phyloP scores from a whole-genome alignment of 2,113 vertebrate genomes.

The Cinclus mexicanus region DNA sequence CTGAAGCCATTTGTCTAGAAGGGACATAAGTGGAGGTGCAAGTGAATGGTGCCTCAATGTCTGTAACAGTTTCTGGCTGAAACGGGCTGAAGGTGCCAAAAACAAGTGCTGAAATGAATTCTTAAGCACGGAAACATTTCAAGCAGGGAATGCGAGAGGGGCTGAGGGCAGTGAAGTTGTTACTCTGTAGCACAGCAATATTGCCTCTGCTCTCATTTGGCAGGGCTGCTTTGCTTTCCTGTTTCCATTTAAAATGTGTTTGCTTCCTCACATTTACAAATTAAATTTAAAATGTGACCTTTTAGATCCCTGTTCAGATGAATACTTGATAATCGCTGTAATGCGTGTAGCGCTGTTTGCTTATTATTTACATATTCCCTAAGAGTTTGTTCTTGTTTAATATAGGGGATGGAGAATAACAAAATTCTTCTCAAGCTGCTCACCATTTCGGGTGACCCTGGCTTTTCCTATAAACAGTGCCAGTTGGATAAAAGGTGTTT shows the following conservation, averaged over 20 bases:
- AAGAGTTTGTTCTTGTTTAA: neutral
- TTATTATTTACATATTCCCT: neutral
- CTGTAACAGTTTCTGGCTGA: conserved; percentile 27
- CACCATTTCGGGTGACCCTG: neutral
- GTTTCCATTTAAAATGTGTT: neutral
- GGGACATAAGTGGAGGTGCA: neutral
- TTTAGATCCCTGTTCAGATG: neutral
- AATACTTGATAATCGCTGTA: neutral
- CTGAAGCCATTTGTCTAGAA: neutral
- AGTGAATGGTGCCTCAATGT: neutral
- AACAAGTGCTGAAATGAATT: conserved; percentile 22
- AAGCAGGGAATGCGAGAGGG: neutral
- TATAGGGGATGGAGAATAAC: neutral
- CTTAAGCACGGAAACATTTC: conserved; percentile 26
- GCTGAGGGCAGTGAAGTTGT: neutral
- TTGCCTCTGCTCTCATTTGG: neutral
- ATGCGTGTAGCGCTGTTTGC: neutral
- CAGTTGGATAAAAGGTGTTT: neutral
- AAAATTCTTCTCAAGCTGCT: neutral
- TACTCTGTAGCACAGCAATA: neutral
- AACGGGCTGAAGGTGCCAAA: conserved; percentile 15
- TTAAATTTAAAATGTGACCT: neutral
- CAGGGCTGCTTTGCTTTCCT: neutral
- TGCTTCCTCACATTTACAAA: neutral
- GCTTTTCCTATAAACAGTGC: neutral